Evolutionary conservation across 2,797 vertebrate genomes (phyloP).

Genomic region (Carapus acus): DNA sequence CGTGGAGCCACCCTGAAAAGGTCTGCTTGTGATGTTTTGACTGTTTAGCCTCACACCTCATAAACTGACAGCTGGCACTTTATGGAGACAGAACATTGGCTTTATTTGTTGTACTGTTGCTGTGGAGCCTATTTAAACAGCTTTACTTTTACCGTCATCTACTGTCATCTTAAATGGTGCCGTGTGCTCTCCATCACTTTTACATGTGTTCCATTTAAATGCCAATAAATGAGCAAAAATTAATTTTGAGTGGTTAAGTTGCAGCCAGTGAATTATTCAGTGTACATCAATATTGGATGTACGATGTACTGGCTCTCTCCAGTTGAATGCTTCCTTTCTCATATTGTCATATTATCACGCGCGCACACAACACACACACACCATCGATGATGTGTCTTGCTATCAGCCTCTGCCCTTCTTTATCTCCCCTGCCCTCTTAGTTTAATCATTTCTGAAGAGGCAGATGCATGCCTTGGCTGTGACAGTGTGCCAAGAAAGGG

Average conservation of each 20-base stretch:
- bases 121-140: neutral
- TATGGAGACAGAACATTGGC: neutral
- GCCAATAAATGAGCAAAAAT: no score
- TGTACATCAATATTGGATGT: no score
- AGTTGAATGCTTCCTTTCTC: constrained; percentile 19
- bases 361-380: constrained; percentile 4
- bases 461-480: constrained; percentile 25
- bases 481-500: constrained; percentile 19
- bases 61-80: neutral
- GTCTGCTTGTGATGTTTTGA: no score
- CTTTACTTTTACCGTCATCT: neutral
- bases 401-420: constrained; percentile 2
- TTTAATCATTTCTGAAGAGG: constrained; percentile 36
- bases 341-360: constrained; percentile 33
- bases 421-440: constrained; percentile 15
- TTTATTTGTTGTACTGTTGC: neutral
- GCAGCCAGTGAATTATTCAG: no score
- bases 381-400: neutral
- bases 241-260: no score
- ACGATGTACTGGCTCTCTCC: neutral
- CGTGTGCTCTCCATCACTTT: neutral
- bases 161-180: no score
- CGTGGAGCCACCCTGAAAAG: no score
- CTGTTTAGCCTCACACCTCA: no score
- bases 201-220: no score